These are phyloP conservation scores for Phrynocephalus forsythii DNA, from an alignment of 2,797 vertebrate species.

Conservation along the genomic window DNA sequence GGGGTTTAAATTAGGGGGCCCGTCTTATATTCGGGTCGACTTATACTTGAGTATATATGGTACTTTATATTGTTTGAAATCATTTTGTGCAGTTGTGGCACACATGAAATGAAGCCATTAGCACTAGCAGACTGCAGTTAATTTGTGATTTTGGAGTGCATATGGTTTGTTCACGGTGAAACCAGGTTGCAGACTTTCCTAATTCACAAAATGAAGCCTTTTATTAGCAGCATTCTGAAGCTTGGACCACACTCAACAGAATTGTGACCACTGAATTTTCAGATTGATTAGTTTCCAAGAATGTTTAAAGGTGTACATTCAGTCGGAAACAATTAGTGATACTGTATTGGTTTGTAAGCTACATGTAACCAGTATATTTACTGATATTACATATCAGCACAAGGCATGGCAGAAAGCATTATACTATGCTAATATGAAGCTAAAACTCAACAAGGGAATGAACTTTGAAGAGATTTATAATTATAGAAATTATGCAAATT, in stretches of 20 bases:
- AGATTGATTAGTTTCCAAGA: conserved; percentile 15
- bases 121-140: too few relatives aligned
- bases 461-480: conserved; percentile 39
- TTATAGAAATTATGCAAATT: conserved; percentile 57
- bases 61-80: neutral
- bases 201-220: too few relatives aligned
- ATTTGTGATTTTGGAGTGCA: too few relatives aligned
- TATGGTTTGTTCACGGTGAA: neutral
- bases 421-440: neutral
- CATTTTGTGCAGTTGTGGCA: too few relatives aligned
- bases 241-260: too few relatives aligned
- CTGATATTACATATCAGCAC: conserved; percentile 39
- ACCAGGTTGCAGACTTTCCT: too few relatives aligned
- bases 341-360: conserved; percentile 30
- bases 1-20: too few relatives aligned
- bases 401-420: conserved; percentile 28
- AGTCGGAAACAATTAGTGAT: neutral
- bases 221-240: too few relatives aligned
- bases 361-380: conserved; percentile 3
- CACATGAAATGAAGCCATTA: too few relatives aligned
- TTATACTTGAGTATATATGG: too few relatives aligned
- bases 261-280: neutral
- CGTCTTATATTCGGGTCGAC: too few relatives aligned
- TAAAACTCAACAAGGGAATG: neutral
- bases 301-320: conserved; percentile 30